These are phyloP conservation scores for Minunthozetes semirufus DNA, from an alignment of 2,888 invertebrate species.

Conservation along the genomic window DNA sequence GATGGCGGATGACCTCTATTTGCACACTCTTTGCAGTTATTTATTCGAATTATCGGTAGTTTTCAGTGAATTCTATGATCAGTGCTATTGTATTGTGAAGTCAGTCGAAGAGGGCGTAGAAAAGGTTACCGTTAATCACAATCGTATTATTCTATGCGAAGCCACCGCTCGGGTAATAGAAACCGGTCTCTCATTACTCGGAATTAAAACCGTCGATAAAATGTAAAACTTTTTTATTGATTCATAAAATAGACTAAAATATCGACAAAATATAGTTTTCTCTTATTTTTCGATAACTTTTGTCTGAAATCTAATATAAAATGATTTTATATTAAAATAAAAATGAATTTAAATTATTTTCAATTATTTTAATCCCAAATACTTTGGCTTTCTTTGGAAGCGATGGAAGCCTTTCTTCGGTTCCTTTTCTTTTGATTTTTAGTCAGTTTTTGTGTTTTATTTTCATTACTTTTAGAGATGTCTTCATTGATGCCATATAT, in stretches of 20 bases:
- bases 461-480: background rate
- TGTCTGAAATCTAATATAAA: no score
- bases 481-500: background rate
- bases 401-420: constrained; percentile 9
- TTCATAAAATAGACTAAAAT: background rate
- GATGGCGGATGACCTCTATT: constrained; percentile 69
- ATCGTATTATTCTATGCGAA: constrained; percentile 83
- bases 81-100: constrained; percentile 94
- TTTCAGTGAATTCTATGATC: constrained; percentile 95
- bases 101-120: constrained; percentile 48
- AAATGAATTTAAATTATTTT: background rate
- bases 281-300: no score
- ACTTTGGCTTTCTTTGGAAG: background rate
- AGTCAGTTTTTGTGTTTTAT: background rate
- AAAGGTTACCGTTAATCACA: constrained; percentile 71
- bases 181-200: constrained; percentile 80
- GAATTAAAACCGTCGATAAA: constrained; percentile 78
- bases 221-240: constrained; percentile 58
- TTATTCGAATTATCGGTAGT: constrained; percentile 86
- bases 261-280: no score
- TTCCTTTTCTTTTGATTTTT: constrained; percentile 26
- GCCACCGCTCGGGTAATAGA: constrained; percentile 79
- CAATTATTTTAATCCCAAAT: constrained; percentile 13
- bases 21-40: constrained; percentile 88
- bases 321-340: background rate